Conservation (phyloP, 2,113 vertebrate genomes). For the Lynx canadensis region DNA sequence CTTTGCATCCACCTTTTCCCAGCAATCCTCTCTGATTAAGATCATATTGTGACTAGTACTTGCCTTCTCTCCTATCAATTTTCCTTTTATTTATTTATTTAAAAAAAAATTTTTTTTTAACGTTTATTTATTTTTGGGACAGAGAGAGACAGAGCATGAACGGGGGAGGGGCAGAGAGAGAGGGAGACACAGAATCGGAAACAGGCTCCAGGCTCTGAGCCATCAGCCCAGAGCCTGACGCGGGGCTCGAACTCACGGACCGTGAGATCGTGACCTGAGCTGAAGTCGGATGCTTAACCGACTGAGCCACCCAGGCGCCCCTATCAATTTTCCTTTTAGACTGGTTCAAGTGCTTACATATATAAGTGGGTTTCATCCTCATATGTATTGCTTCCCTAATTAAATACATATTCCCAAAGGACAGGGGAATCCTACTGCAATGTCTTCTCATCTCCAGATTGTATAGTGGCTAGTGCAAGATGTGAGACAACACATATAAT, state of each 20-base stretch:
- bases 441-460: not conserved
- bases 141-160: too few relatives aligned
- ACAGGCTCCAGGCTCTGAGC: too few relatives aligned
- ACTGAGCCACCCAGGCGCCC: too few relatives aligned
- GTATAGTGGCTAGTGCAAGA: not conserved
- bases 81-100: not conserved
- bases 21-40: not conserved
- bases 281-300: too few relatives aligned
- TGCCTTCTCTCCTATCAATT: not conserved
- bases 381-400: not conserved
- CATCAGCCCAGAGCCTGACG: too few relatives aligned
- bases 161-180: too few relatives aligned
- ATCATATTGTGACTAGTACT: not conserved
- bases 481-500: not conserved
- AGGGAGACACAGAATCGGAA: too few relatives aligned
- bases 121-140: too few relatives aligned
- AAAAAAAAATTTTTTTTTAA: too few relatives aligned
- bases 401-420: not conserved
- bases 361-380: not conserved
- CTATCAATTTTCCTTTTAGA: not conserved
- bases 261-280: too few relatives aligned
- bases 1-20: not conserved
- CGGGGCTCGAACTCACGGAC: too few relatives aligned
- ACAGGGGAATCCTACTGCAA: not conserved
- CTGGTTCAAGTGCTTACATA: not conserved